These are phyloP conservation scores for Trissolcus japonicus DNA, from an alignment of 2,888 invertebrate species.

Conservation along the genomic window DNA sequence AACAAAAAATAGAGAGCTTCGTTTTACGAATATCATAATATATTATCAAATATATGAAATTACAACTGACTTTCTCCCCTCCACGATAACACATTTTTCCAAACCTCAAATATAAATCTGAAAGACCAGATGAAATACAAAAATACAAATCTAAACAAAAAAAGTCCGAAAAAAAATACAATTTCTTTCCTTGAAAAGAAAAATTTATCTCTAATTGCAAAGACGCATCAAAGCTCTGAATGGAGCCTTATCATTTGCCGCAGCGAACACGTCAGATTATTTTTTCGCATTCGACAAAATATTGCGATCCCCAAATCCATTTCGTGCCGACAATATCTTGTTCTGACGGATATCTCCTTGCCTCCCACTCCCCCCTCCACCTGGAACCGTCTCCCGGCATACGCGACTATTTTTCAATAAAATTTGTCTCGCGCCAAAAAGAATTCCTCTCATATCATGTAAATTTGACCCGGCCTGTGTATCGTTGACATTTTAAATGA, in stretches of 20 bases:
- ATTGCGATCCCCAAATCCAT: constrained; percentile 27
- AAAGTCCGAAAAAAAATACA: too few relatives aligned
- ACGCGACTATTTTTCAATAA: constrained; percentile 42
- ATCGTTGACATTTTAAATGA: constrained; percentile 42
- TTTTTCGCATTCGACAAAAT: constrained; percentile 28
- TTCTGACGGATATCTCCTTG: constrained; percentile 17
- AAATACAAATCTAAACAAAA: too few relatives aligned
- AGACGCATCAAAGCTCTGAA: too few relatives aligned
- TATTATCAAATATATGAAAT: too few relatives aligned
- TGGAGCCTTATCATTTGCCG: background rate
- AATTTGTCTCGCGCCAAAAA: constrained; percentile 29
- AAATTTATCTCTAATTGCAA: too few relatives aligned
- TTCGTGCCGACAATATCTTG: constrained; percentile 28
- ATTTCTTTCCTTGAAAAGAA: too few relatives aligned
- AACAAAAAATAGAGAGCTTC: too few relatives aligned
- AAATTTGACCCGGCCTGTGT: constrained; percentile 25
- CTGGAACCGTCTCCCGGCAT: background rate
- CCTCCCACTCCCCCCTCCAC: background rate
- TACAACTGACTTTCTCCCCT: too few relatives aligned
- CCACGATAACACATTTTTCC: too few relatives aligned
- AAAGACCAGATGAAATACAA: too few relatives aligned
- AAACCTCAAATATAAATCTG: too few relatives aligned
- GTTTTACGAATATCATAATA: too few relatives aligned
- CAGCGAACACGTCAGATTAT: constrained; percentile 15
- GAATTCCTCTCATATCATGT: constrained; percentile 39